Evolutionary conservation across 2,797 vertebrate species (phyloP), one percentile per base, ranked within the genome.

Genomic region (Helostoma temminkii): DNA sequence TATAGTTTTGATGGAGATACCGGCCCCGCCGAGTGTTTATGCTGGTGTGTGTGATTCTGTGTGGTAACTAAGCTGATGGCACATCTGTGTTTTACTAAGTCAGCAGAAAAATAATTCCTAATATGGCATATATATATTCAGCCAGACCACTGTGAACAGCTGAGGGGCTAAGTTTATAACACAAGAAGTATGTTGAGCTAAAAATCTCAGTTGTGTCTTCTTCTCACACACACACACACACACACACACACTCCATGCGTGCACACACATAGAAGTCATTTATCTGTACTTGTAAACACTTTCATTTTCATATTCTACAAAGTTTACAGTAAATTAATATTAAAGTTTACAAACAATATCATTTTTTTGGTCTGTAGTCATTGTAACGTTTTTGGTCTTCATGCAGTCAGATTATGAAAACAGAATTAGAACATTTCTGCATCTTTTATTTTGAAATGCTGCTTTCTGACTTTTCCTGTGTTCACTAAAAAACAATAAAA

Each of bases 1-100:
- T 82, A 71, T 64, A 81, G 86, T 84, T 88, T 68, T 76, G 86
- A 90, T 59, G 68, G 79, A 89, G 81, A 88, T 75, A 76, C 49
- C 5, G 36, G 54, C 28, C 46, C 52, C 47, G 46, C 7, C 71
- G 56, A 73, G 67, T 74, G 80, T 76, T 46, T 69, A 26, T 49
- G 74, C 25, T 45, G 18, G 26, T 66, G 71, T 66, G 52, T 70
- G 55, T 56, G 70, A 21, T 16, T 37, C 21, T 45, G 77, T 78
- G 71, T 56, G 53, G 63, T 73, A 48, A 73, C 53, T 34, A 46
- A 66, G 81, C 57, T 79, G 66, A 65, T 71, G 64, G 55, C 71
- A 74, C 62, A 50, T 60, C 59, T 72, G 67, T 60, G 70, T 74
- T 86, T 59, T 37, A 63, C 62, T 9, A 71, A 80, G 76, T 85